phyloP scores from a whole-genome alignment of 2,113 vertebrate genomes.

The Corythornis cristatus region DNA sequence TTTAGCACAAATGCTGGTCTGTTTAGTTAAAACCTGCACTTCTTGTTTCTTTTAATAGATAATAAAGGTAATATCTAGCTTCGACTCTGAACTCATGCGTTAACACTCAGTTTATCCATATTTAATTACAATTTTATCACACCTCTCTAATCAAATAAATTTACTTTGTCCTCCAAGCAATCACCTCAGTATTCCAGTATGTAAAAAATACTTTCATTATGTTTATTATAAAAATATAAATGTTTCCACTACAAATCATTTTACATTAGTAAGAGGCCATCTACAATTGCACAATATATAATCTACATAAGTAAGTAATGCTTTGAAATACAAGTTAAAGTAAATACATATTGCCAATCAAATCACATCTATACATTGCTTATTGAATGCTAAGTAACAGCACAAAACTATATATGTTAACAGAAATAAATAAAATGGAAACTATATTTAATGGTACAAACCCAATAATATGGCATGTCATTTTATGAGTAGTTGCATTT shows the following conservation, averaged over 20 bases:
- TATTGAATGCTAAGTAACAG: conserved; percentile 82
- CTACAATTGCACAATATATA: conserved; percentile 90
- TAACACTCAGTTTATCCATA: conserved; percentile 44
- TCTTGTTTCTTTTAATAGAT: conserved; percentile 35
- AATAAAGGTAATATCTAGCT: conserved; percentile 49
- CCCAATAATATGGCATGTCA: conserved; percentile 68
- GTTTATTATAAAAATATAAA: conserved; percentile 99
- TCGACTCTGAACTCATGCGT: conserved; percentile 45
- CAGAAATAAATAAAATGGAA: conserved; percentile 95
- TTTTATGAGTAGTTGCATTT: conserved; percentile 39
- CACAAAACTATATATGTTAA: conserved; percentile 83
- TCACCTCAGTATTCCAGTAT: conserved; percentile 83
- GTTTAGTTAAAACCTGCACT: conserved; percentile 6
- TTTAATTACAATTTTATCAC: conserved; percentile 55
- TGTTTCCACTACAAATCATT: conserved; percentile 99
- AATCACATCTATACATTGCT: conserved; percentile 85
- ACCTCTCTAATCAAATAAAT: conserved; percentile 57
- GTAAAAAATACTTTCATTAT: conserved; percentile 99
- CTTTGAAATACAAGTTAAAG: conserved; percentile 80
- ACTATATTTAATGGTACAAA: conserved; percentile 78
- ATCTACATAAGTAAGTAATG: conserved; percentile 80
- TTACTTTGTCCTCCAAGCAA: conserved; percentile 75
- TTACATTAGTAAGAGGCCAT: conserved; percentile 99
- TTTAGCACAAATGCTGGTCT: conserved; percentile 25
- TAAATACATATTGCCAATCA: conserved; percentile 85